Evolutionary conservation across 2,113 vertebrate genomes (phyloP), one percentile per base, ranked within the genome.

Genomic region (Rhineura floridana): DNA sequence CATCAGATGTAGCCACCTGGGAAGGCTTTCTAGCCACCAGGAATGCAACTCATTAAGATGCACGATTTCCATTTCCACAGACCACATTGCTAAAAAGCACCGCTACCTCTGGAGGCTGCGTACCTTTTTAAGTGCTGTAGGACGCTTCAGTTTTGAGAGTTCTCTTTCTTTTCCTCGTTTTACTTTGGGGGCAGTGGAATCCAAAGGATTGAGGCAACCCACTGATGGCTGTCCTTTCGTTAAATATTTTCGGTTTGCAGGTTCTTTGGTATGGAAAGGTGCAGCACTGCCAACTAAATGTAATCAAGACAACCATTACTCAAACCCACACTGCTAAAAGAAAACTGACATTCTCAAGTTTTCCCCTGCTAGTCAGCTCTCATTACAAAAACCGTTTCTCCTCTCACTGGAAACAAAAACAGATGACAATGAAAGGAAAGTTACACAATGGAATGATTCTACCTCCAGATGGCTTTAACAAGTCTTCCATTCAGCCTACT

Each of bases 41-140:
- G 80, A n/a, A n/a, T n/a, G n/a, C n/a, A n/a, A n/a, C n/a, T n/a
- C 12, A 30, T 79, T 79, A 30, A 28, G 11, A 83, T 5, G 11
- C 6, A n/a, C 6, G 30, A 48, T 48, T 48, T 46, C 39, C 44
- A 21, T 67, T 10, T 59, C 6, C 21, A 76, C 36, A 65, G 78
- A 13, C 52, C 52, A 63, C 21, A 36, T 30, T 75, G 11, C 19
- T 25, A 72, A 78, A 30, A 23, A 7, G 28, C 23, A 69, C 30
- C 28, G 11, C 6, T 17, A 65, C 1, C 36, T 0, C 76, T 21
- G 11, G 6, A 62, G 25, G 44, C 50, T 0, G 0, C 50, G 93
- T 93, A 99, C 99, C 98, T 99, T 99, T 95, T 99, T 99, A 88
- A 99, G 98, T 21, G 99, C 98, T 15, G 99, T 99, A 75, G 99